A percentile compares a stretch with the other conserved stretches of the same genome.
Conservation (phyloP, 2,888 invertebrate genomes). For the Agrotis clavis region DNA sequence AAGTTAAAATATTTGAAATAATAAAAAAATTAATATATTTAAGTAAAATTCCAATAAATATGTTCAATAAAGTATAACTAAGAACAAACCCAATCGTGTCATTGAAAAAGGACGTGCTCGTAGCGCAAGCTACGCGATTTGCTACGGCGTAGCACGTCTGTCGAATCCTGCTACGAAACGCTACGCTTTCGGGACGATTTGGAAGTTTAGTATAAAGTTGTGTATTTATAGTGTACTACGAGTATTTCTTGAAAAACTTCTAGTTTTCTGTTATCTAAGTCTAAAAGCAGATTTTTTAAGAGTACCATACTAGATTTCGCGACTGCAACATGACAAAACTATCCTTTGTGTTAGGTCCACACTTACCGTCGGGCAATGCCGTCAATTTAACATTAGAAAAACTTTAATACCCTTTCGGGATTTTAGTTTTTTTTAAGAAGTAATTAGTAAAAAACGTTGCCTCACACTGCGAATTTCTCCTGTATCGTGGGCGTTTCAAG, state of each 20-base stretch:
- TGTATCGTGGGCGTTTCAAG: too few species aligned
- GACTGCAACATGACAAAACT: not conserved
- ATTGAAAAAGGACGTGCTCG: not conserved
- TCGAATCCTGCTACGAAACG: not conserved
- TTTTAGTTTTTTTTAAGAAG: not conserved
- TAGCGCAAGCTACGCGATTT: not conserved
- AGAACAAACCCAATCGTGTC: not conserved
- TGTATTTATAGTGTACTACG: not conserved
- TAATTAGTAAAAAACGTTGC: too few species aligned
- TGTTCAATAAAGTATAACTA: too few species aligned
- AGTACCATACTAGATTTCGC: too few species aligned
- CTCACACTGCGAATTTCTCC: too few species aligned
- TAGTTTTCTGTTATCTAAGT: too few species aligned
- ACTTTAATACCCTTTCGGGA: not conserved
- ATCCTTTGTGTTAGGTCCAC: too few species aligned
- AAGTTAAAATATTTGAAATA: slow-evolving; percentile 14
- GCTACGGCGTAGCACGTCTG: slow-evolving; percentile 14
- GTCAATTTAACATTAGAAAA: not conserved
- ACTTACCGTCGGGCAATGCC: too few species aligned
- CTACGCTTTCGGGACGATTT: not conserved
- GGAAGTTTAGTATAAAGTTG: not conserved
- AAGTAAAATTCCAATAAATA: too few species aligned
- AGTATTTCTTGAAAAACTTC: too few species aligned
- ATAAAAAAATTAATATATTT: not conserved
- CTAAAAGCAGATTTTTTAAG: too few species aligned